These are phyloP conservation scores for Hepsetus odoe DNA, from an alignment of 2,113 vertebrate species.

Conservation along the genomic window DNA sequence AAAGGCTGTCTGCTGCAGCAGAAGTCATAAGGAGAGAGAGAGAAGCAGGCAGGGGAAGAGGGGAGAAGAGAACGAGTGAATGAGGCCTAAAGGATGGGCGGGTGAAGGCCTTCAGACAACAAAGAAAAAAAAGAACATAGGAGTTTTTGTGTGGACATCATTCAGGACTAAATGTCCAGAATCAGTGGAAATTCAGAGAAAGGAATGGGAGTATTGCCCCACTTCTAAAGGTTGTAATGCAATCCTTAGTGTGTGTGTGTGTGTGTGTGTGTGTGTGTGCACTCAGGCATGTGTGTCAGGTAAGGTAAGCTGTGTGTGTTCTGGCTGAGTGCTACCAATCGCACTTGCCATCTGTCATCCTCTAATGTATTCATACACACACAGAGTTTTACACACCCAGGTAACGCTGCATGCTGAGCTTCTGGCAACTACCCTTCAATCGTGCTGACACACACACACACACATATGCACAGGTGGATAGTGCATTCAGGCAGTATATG, in stretches of 20 bases:
- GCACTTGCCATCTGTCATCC: slow-evolving; percentile 43
- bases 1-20: slow-evolving; percentile 13
- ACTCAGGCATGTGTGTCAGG: slow-evolving; percentile 7
- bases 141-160: background rate
- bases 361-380: slow-evolving; percentile 50
- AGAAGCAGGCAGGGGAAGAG: background rate
- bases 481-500: background rate
- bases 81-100: background rate
- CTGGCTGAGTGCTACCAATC: slow-evolving; percentile 30
- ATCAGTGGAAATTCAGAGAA: too few relatives aligned
- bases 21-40: background rate
- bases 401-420: slow-evolving; percentile 24
- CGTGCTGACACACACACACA: slow-evolving; percentile 18
- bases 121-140: background rate
- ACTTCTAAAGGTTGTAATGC: too few relatives aligned
- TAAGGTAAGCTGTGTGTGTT: slow-evolving; percentile 6
- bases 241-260: slow-evolving; percentile 1
- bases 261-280: slow-evolving; percentile 43
- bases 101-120: background rate
- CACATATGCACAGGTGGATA: slow-evolving; percentile 25
- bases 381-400: slow-evolving; percentile 30
- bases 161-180: background rate
- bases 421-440: slow-evolving; percentile 10
- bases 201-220: background rate
- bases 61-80: background rate